Evolutionary conservation across 1,140 invertebrate species (phyloP), one percentile per base, ranked within the genome.

Genomic region (Triops longicaudatus): DNA sequence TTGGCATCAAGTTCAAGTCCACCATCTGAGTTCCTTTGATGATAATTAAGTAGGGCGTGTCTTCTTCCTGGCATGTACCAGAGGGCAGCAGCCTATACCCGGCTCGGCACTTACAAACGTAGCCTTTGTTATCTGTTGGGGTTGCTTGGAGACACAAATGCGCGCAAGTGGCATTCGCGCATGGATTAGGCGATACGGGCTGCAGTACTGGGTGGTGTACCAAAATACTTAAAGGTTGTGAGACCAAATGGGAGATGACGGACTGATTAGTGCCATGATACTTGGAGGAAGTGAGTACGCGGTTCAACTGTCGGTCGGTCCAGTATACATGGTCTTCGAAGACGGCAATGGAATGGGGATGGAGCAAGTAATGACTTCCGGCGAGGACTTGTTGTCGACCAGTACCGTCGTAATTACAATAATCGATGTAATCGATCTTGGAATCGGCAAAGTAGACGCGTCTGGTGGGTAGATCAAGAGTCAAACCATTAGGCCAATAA

Each of bases 391-490:
- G 94, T 77, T 93, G 91, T 37, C 96, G 85, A 6, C 93, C 92
- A 0, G 89, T 90, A 22, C 98, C 98, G 82, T 99, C 94, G 84
- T 99, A 99, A 81, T 97, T 92, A 82, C 96, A 98, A 82, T 97
- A 98, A 83, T 99, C 97, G 73, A 99, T 99, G 80, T 97, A 99
- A 82, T 99, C 97, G 14, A 99, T 84, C 82, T 98, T 97, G 0
- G 94, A 97, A 84, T 99, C 98, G 9, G 96, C 96, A 84, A 99
- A 99, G 83, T 99, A 99, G 0, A 99, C 90, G 44, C 96, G 85
- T 82, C 94, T 92, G 1, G 91, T 98, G 0, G 97, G 93, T 9
- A 95, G 93, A 82, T 99, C 98, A 17, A 99, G 84, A 0, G 97
- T 95, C 0, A 99, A 84, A 5, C 96, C 97, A 82, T 99, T 99